Evolutionary conservation across 2,797 vertebrate genomes (phyloP).

Genomic region (Heterohyrax brucei): DNA sequence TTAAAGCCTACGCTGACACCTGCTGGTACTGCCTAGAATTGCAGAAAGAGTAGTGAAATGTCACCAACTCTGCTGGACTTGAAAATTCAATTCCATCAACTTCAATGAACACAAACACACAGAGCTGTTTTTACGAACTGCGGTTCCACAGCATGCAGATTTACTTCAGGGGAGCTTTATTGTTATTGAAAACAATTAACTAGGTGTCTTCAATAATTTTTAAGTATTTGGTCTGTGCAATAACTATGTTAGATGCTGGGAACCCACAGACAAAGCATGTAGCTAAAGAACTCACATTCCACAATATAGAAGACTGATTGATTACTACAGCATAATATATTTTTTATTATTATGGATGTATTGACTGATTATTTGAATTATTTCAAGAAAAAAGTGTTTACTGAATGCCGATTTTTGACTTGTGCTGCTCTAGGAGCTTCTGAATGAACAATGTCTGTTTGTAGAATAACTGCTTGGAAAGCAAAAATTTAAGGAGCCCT

Average conservation of each 20-base stretch:
- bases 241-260: neutral
- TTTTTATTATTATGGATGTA: neutral
- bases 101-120: neutral
- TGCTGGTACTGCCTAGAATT: constrained; percentile 71
- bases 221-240: neutral
- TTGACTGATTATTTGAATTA: neutral
- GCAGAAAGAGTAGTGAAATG: constrained; percentile 41
- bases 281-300: neutral
- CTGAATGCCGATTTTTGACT: neutral
- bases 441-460: neutral
- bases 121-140: neutral
- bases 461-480: neutral
- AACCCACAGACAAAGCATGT: neutral
- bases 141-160: neutral
- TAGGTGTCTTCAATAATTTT: constrained; percentile 16
- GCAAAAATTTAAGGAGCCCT: neutral
- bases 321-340: neutral
- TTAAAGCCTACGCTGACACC: constrained; percentile 16
- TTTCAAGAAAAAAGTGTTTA: neutral
- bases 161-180: neutral
- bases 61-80: neutral
- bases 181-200: neutral
- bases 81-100: constrained; percentile 11
- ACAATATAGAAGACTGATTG: neutral
- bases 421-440: neutral